Base-by-base conservation (phyloP, 2,797 vertebrate species). In the Phrynocephalus guinanensis region DNA sequence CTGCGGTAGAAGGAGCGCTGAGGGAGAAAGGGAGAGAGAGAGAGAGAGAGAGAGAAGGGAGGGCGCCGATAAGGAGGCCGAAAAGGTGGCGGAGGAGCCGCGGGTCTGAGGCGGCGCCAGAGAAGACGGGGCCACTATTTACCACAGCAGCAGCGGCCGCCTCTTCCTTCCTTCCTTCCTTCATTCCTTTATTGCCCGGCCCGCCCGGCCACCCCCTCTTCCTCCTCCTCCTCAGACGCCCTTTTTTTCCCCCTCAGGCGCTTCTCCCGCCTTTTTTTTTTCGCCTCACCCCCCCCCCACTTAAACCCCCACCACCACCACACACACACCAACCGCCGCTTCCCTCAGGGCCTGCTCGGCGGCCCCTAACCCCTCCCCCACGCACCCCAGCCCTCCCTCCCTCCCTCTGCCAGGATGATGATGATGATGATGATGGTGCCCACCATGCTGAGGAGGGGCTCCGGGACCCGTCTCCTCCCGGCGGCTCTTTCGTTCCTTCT, bases 401-500 rank as follows among this genome's bases (percentile, higher is more conserved):
- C 78, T 16, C 90, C 90, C 78, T 84, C 78, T 10, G 1, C 63
- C 26, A 95, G 91, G 90, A 96, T 96, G 86, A 22, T 33, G 33
- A 33, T 33, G 33, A 33, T 33, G 33, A 33, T 33, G 33, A 33
- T 33, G 33, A 33, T 33, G 33, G 1, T 33, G 71, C 86, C 30
- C 38, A 44, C 1, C 38, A 44, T 44, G 38, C 38, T 44, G 38
- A 44, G 38, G 95, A 91, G 90, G 92, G 94, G 93, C 90, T 93
- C 95, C 38, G 90, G 83, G 85, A 44, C 38, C 90, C 93, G 88
- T 44, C 38, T 44, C 38, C 94, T 95, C 5, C 96, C 95, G 88
- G 92, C 93, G 79, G 95, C 93, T 78, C 88, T 96, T 16, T 94
- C 93, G 68, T 89, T 96, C 79, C 48, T 95, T 88, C 86, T 96